phyloP scores from a whole-genome alignment of 2,113 vertebrate species.

The Podarcis cretensis region DNA sequence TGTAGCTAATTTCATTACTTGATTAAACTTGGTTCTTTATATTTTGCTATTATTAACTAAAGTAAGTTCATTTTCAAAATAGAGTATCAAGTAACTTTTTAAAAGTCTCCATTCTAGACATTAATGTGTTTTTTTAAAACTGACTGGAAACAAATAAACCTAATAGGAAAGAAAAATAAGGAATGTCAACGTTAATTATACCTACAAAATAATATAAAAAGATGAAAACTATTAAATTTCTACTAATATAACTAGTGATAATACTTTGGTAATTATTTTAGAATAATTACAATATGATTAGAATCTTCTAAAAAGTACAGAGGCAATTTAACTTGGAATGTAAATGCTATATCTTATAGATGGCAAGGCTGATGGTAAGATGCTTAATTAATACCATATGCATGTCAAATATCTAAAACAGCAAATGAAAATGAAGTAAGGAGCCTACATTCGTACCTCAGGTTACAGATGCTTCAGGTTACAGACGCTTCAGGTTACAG shows the following conservation, averaged over 20 bases:
- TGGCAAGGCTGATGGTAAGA: conserved; percentile 61
- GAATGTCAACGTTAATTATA: conserved; percentile 10
- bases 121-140: background rate
- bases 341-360: conserved; percentile 47
- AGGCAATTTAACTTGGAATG: conserved; percentile 49
- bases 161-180: conserved; percentile 13
- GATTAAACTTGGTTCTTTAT: conserved; percentile 1
- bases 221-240: conserved; percentile 35
- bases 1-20: background rate
- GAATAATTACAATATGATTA: conserved; percentile 1
- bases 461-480: too few species aligned
- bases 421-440: conserved; percentile 77
- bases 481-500: too few species aligned
- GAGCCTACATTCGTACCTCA: conserved; percentile 33
- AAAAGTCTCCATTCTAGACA: background rate
- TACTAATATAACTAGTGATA: conserved; percentile 30
- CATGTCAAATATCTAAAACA: conserved; percentile 74
- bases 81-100: background rate
- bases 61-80: background rate
- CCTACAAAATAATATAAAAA: conserved; percentile 32
- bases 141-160: background rate
- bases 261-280: conserved; percentile 41
- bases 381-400: conserved; percentile 57
- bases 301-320: conserved; percentile 40
- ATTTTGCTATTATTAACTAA: background rate